Base-by-base conservation (phyloP, 2,888 invertebrate species). In the Drosophila stalkeri region DNA sequence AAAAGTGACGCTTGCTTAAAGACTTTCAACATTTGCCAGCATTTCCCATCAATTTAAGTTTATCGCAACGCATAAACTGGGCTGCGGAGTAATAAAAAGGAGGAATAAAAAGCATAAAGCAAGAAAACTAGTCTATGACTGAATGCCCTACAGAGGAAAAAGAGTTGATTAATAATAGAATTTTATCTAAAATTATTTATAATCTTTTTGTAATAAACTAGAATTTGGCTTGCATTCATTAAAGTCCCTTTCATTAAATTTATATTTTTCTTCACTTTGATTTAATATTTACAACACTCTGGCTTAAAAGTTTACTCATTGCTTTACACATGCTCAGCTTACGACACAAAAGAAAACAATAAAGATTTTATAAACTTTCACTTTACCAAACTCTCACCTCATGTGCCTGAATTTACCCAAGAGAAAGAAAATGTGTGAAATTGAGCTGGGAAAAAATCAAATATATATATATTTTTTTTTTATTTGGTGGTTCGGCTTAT, bases 41-140 rank as follows among this genome's bases (percentile, higher is more conserved):
- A 76, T 66, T 62, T 71, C 72, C 86, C 81, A 85, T 86, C 82
- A 86, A 86, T 81, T 87, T 85, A 70, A 77, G 77, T 69, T 87
- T 80, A 77, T 72, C 71, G 75, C 73, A 63, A 16, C 59, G 12
- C 52, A 64, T 75, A 71, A 75, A 71, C 64, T 41, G 44, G 12
- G 43, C 52, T 59, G 54, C 49, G 61, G 43, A 9, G 11, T 5
- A 31, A 49, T 33, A 49, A 18, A 49, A 49, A 12, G 8, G 9
- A 47, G 11, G 12, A 12, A 49, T n/a, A n/a, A 9, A 61, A 44
- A 41, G 5, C 14, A 11, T 23, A 11, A 16, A 7, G 2, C 35
- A 2, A 14, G 27, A 14, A 14, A 64, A 12, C 27, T 31, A 11
- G n/a, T 49, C 27, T 16, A 1, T 31, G 6, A 18, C 33, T 18